A percentile compares a stretch with the other conserved stretches of the same genome.
Conservation (phyloP, 1,140 invertebrate species). For the Nephotettix cincticeps region DNA sequence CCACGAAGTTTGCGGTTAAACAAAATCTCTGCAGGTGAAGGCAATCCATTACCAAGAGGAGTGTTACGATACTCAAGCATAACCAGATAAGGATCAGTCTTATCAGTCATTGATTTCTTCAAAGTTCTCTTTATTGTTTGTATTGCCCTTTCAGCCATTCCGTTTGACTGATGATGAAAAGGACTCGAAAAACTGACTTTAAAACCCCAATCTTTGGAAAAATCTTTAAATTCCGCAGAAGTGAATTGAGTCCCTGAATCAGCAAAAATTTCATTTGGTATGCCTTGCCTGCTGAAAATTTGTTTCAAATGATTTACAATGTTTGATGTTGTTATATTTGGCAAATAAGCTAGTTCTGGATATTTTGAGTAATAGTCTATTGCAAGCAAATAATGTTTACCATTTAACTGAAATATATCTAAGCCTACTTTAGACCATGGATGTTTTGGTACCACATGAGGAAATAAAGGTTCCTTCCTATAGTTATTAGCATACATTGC, state of each 20-base stretch:
- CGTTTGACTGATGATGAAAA: constrained; percentile 46
- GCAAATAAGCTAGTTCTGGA: constrained; percentile 38
- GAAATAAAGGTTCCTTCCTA: constrained; percentile 42
- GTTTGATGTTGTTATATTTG: constrained; percentile 12
- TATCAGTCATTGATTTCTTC: constrained; percentile 37
- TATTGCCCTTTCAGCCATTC: constrained; percentile 45
- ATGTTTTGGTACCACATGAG: constrained; percentile 40
- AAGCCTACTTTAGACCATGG: constrained; percentile 44
- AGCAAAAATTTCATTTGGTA: constrained; percentile 43
- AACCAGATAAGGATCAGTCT: constrained; percentile 27
- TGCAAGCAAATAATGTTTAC: constrained; percentile 43
- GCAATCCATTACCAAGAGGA: neutral
- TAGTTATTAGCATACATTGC: constrained; percentile 33
- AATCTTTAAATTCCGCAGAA: constrained; percentile 45
- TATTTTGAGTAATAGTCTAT: constrained; percentile 46
- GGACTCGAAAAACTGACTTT: constrained; percentile 45
- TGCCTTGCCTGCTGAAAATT: constrained; percentile 42
- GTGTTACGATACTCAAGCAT: constrained; percentile 26
- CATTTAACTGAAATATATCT: constrained; percentile 43
- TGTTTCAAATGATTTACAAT: constrained; percentile 39
- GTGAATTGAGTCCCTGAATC: constrained; percentile 49
- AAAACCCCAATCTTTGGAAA: constrained; percentile 47
- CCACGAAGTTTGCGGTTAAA: neutral
- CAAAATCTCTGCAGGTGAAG: constrained; percentile 1
- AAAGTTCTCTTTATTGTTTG: constrained; percentile 46